phyloP scores from a whole-genome alignment of 2,797 vertebrate species.

The Moxostoma hubbsi region DNA sequence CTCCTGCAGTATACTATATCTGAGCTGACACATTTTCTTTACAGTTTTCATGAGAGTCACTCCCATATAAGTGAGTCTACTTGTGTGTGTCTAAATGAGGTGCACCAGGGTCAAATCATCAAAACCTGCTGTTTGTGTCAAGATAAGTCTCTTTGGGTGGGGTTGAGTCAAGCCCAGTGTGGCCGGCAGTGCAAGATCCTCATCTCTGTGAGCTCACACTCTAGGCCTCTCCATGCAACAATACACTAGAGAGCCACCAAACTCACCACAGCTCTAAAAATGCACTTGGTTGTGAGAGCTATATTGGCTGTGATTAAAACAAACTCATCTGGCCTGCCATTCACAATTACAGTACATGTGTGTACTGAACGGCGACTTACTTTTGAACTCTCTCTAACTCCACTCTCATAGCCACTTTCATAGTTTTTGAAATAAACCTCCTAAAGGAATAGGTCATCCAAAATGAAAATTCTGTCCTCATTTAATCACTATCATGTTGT shows the following conservation, averaged over 20 bases:
- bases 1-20: no score
- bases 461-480: no score
- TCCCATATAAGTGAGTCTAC: neutral
- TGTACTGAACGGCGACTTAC: neutral
- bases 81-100: conserved; percentile 33
- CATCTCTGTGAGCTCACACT: conserved; percentile 50
- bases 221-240: conserved; percentile 66
- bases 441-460: no score
- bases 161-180: conserved; percentile 39
- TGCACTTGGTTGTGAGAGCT: conserved; percentile 47
- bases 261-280: conserved; percentile 51
- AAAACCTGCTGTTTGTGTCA: conserved; percentile 26
- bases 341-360: conserved; percentile 33
- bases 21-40: neutral
- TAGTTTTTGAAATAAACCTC: no score
- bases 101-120: conserved; percentile 23
- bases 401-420: conserved; percentile 12
- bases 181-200: conserved; percentile 45
- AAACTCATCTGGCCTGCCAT: conserved; percentile 41
- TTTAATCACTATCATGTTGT: no score
- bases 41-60: neutral
- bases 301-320: conserved; percentile 60
- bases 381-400: neutral
- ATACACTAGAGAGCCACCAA: conserved; percentile 65
- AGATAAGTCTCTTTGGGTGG: conserved; percentile 37